Percentiles rank a stretch among this genome's conserved stretches.
These are phyloP conservation scores for Casuarius casuarius DNA, from an alignment of 2,113 vertebrate species.

Conservation along the genomic window DNA sequence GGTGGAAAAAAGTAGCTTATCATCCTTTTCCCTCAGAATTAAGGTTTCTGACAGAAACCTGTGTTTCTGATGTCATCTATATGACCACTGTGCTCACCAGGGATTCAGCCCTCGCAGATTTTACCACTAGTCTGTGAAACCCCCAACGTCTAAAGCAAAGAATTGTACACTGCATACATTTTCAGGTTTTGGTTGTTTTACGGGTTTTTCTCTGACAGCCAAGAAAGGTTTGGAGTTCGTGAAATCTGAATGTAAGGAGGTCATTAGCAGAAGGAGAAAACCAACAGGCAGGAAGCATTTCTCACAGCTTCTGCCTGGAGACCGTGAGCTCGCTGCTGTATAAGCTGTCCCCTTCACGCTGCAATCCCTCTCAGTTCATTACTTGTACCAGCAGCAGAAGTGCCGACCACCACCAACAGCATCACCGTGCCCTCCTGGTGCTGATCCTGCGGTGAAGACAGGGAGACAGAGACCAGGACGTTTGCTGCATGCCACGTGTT, in stretches of 20 bases:
- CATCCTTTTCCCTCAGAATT: not conserved
- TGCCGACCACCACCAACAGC: not conserved
- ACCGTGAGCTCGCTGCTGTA: not conserved
- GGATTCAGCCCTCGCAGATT: not conserved
- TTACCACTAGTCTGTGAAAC: not conserved
- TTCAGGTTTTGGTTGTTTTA: not conserved
- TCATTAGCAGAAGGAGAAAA: not conserved
- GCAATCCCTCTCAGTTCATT: not conserved
- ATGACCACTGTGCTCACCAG: not conserved
- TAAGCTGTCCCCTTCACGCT: not conserved
- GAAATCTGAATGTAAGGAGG: not conserved
- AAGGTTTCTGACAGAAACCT: not conserved
- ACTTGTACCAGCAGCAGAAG: rapidly evolving
- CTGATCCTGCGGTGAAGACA: not conserved
- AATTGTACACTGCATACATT: not conserved
- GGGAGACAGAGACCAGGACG: not conserved
- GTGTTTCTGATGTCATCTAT: not conserved
- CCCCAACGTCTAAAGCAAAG: not conserved
- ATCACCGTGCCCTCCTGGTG: not conserved
- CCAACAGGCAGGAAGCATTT: not conserved
- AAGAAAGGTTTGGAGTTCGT: not conserved
- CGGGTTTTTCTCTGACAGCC: not conserved
- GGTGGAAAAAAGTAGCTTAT: not conserved
- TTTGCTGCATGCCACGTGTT: not conserved
- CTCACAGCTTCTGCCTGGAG: not conserved